Percentiles rank a stretch among this genome's conserved stretches.
These are phyloP conservation scores for Papilio helenus DNA, from an alignment of 1,140 invertebrate species.

Conservation along the genomic window DNA sequence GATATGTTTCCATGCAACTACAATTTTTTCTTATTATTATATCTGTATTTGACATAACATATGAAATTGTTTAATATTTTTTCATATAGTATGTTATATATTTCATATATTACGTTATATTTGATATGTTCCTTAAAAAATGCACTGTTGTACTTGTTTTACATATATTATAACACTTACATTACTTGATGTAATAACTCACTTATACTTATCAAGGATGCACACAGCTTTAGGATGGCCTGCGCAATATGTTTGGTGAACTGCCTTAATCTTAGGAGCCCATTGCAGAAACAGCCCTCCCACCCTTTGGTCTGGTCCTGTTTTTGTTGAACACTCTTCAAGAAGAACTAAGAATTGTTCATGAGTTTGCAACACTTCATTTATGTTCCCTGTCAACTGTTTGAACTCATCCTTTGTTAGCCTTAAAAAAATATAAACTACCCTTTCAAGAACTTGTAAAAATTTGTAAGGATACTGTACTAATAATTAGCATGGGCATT, in stretches of 20 bases:
- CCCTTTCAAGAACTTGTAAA: too few relatives aligned
- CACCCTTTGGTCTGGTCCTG: slow-evolving; percentile 90
- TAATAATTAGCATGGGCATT: too few relatives aligned
- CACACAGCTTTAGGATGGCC: slow-evolving; percentile 96
- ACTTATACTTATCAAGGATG: slow-evolving; percentile 96
- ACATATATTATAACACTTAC: too few relatives aligned
- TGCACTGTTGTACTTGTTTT: too few relatives aligned
- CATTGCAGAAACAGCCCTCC: slow-evolving; percentile 95
- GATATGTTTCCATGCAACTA: too few relatives aligned
- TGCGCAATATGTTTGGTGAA: slow-evolving; percentile 94
- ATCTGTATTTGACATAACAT: too few relatives aligned
- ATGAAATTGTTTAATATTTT: too few relatives aligned
- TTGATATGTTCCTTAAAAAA: too few relatives aligned
- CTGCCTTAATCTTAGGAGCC: slow-evolving; percentile 92
- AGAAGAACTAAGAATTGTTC: slow-evolving; percentile 90
- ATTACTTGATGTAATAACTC: slow-evolving; percentile 51
- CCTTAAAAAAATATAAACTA: slow-evolving; percentile 81
- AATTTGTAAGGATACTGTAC: too few relatives aligned
- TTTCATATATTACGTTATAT: too few relatives aligned
- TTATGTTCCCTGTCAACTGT: slow-evolving; percentile 93
- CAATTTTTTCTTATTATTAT: too few relatives aligned
- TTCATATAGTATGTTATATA: too few relatives aligned
- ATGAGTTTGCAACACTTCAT: slow-evolving; percentile 93
- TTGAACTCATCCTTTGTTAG: slow-evolving; percentile 93
- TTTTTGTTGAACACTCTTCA: slow-evolving; percentile 88